These are phyloP conservation scores for Noctilio leporinus DNA, from an alignment of 2,113 vertebrate genomes.

Conservation along the genomic window DNA sequence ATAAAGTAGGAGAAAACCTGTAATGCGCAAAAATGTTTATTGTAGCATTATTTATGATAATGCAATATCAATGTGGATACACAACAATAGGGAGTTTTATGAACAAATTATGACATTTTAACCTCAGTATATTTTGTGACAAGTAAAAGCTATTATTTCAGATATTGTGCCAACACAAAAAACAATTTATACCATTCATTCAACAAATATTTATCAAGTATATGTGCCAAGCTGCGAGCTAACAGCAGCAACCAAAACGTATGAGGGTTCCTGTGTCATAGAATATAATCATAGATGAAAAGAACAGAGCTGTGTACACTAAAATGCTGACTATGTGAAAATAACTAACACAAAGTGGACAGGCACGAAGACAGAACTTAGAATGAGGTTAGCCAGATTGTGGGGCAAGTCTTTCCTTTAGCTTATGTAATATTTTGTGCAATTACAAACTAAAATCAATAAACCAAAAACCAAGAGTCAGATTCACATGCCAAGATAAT, in stretches of 20 bases:
- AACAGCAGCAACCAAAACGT: not conserved
- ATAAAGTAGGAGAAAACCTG: not conserved
- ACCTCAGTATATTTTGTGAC: not conserved
- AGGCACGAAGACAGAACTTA: not conserved
- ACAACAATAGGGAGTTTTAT: not conserved
- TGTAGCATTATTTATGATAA: not conserved
- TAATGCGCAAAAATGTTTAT: not conserved
- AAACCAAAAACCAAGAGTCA: not conserved
- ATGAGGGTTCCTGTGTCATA: not conserved
- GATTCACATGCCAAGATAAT: not conserved
- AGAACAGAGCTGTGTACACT: not conserved
- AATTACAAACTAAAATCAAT: constrained; percentile 42
- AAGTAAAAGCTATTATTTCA: not conserved
- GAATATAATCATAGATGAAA: not conserved
- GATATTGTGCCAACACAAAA: not conserved
- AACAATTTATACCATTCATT: not conserved
- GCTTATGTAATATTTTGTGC: not conserved
- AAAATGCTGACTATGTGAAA: not conserved
- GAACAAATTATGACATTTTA: not conserved
- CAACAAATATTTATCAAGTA: not conserved
- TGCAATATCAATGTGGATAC: not conserved
- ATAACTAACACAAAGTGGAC: not conserved
- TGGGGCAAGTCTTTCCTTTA: not conserved
- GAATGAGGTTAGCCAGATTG: not conserved
- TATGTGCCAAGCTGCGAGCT: not conserved